These are phyloP conservation scores for Caenorhabditis sp. DNA, from an alignment of 2,888 invertebrate genomes.

Conservation along the genomic window DNA sequence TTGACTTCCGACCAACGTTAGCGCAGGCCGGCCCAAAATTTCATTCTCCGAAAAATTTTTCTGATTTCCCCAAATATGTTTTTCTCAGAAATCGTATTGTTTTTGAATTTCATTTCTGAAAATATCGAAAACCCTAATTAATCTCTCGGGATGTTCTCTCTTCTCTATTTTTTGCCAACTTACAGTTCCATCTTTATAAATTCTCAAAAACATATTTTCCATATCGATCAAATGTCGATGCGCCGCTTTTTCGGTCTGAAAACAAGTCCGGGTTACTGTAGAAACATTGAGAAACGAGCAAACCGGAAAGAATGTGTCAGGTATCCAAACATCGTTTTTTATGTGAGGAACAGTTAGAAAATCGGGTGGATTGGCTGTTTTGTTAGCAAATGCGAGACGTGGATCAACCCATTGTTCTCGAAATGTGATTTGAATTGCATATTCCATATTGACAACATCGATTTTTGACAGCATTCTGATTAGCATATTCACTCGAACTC, in stretches of 20 bases:
- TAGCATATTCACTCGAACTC: slow-evolving; percentile 96
- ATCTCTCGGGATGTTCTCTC: background rate
- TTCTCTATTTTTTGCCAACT: background rate
- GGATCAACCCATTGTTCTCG: slow-evolving; percentile 96
- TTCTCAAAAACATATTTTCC: slow-evolving; percentile 87
- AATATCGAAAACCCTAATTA: background rate
- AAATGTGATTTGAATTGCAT: slow-evolving; percentile 95
- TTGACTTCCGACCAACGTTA: too few relatives aligned
- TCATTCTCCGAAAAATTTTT: too few relatives aligned
- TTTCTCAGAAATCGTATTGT: too few relatives aligned
- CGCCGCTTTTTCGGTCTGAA: slow-evolving; percentile 95
- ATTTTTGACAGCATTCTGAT: slow-evolving; percentile 96
- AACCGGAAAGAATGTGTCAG: slow-evolving; percentile 73
- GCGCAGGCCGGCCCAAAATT: too few relatives aligned
- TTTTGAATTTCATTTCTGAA: background rate
- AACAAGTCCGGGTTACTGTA: slow-evolving; percentile 70
- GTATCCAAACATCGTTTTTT: slow-evolving; percentile 91
- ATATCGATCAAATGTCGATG: slow-evolving; percentile 76
- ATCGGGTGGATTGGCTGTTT: slow-evolving; percentile 47
- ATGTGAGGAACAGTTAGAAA: slow-evolving; percentile 69
- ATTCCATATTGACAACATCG: slow-evolving; percentile 99
- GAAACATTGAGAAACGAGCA: background rate
- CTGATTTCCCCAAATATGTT: too few relatives aligned
- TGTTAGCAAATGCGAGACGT: slow-evolving; percentile 73
- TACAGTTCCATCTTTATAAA: slow-evolving; percentile 84